Conservation (phyloP, 2,888 invertebrate genomes). For the Eucriotettix oculatus region DNA sequence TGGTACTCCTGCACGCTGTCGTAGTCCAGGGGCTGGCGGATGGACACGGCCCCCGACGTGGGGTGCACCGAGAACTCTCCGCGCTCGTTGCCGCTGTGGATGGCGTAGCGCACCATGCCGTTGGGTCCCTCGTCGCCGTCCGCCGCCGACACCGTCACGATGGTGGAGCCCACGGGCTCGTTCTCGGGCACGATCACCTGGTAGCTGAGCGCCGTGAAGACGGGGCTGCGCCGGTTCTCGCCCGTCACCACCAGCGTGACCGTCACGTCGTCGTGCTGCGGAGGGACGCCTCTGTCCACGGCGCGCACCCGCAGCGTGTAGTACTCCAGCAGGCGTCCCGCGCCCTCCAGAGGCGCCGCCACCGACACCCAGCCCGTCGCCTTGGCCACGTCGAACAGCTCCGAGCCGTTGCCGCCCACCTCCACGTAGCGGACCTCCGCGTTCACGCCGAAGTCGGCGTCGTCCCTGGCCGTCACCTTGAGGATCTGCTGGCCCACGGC, state of each 20-base stretch:
- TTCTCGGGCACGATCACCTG: slow-evolving; percentile 86
- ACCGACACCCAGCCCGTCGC: slow-evolving; percentile 70
- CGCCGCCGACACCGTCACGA: slow-evolving; percentile 66
- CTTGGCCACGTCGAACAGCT: slow-evolving; percentile 55
- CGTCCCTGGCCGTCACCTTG: slow-evolving; percentile 42
- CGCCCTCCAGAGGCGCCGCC: slow-evolving; percentile 37
- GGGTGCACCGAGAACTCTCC: slow-evolving; percentile 64
- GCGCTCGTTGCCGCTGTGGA: slow-evolving; percentile 61
- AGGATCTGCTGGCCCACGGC: slow-evolving; percentile 48
- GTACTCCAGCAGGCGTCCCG: slow-evolving; percentile 28
- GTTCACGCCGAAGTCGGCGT: slow-evolving; percentile 71
- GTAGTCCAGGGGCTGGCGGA: slow-evolving; percentile 67
- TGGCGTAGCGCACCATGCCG: slow-evolving; percentile 69
- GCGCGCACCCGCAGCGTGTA: slow-evolving; percentile 58
- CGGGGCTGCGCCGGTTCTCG: slow-evolving; percentile 63
- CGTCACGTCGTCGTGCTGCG: slow-evolving; percentile 58
- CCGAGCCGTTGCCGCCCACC: slow-evolving; percentile 47
- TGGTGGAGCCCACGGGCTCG: slow-evolving; percentile 69
- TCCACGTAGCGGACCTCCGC: slow-evolving; percentile 48
- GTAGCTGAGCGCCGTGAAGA: slow-evolving; percentile 68
- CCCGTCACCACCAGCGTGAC: slow-evolving; percentile 68
- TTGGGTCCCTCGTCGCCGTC: slow-evolving; percentile 81
- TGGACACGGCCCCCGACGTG: slow-evolving; percentile 60
- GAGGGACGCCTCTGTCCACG: slow-evolving; percentile 73
- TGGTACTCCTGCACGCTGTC: slow-evolving; percentile 71